Base-by-base conservation (phyloP, 2,113 vertebrate genomes). In the Lepus timidus region DNA sequence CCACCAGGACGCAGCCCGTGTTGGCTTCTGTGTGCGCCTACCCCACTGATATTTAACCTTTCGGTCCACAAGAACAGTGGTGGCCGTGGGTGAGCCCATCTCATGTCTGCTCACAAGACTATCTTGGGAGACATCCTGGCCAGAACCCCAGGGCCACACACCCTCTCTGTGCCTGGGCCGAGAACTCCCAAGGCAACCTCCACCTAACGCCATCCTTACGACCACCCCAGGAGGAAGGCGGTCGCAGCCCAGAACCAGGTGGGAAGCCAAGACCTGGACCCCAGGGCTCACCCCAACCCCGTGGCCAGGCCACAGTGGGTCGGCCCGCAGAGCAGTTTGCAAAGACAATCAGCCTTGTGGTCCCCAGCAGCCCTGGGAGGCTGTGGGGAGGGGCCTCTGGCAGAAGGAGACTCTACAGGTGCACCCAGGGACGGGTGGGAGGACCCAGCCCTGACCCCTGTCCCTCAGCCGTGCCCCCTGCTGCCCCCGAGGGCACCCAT, bases 101-200 rank as follows among this genome's bases (percentile, higher is more conserved):
- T 52, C 64, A 25, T 13, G 8, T 19, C 62, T 2, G 4, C 1
- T 23, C 3, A 4, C 25, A 27, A 39, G 19, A 65, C 19, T 25
- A 11, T 44, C 65, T 7, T 9, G 23, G n/a, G 85, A 51, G 29
- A 20, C 9, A 52, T 44, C 27, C 10, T 1, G 1, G n/a, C 5
- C 6, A 51, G 70, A 31, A 17, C 17, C 16, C 1, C 9, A 0
- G 19, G 0, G 1, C n/a, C 14, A 8, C 22, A 11, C 3, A 2
- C 55, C 12, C 5, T 0, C 0, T 17, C n/a, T 33, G 64, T 64
- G 79, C 22, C 79, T 22, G 7, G 11, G 22, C 29, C 39, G 13
- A 17, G 11, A 3, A 7, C 1, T 3, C 3, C 17, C 64, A 16
- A 44, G 44, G 44, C 36, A 3, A 1, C 1, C 4, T 9, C 9